A percentile compares a stretch with the other conserved stretches of the same genome.
These are phyloP conservation scores for Corythornis vintsioides DNA, from an alignment of 2,113 vertebrate genomes.

Conservation along the genomic window DNA sequence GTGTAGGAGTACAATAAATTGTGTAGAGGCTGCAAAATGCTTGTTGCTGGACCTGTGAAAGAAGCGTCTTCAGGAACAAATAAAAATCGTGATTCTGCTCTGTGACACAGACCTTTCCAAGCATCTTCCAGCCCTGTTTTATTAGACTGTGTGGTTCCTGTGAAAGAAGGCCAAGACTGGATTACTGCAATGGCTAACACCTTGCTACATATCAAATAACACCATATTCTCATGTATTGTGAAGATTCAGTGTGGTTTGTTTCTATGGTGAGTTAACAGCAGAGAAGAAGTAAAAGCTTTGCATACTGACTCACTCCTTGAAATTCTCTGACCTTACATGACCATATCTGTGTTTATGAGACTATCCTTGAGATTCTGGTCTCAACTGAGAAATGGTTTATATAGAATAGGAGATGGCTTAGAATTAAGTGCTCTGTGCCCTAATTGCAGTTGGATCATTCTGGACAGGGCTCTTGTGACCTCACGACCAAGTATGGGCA, in stretches of 20 bases:
- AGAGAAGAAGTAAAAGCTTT: neutral
- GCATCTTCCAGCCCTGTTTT: neutral
- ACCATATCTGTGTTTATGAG: neutral
- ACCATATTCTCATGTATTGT: constrained; percentile 21
- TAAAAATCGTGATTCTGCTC: neutral
- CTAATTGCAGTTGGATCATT: neutral
- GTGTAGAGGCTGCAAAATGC: neutral
- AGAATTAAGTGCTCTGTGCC: neutral
- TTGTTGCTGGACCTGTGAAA: neutral
- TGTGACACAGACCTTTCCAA: neutral
- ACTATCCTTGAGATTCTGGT: neutral
- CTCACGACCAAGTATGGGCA: neutral
- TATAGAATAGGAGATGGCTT: neutral
- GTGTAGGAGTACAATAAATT: neutral
- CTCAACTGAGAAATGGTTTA: neutral
- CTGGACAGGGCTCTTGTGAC: neutral
- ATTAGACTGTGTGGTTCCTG: neutral
- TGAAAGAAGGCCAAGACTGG: constrained; percentile 13
- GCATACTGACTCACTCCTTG: neutral
- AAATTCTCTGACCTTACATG: constrained; percentile 24
- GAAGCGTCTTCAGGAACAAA: neutral
- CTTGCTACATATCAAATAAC: constrained; percentile 60
- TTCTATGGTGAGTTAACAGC: constrained; percentile 45
- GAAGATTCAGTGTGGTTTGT: constrained; percentile 43
- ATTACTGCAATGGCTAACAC: constrained; percentile 55